Percentiles rank a stretch among this genome's conserved stretches.
Evolutionary conservation across 2,888 invertebrate species (phyloP).

Genomic region (Pandemis heparana): DNA sequence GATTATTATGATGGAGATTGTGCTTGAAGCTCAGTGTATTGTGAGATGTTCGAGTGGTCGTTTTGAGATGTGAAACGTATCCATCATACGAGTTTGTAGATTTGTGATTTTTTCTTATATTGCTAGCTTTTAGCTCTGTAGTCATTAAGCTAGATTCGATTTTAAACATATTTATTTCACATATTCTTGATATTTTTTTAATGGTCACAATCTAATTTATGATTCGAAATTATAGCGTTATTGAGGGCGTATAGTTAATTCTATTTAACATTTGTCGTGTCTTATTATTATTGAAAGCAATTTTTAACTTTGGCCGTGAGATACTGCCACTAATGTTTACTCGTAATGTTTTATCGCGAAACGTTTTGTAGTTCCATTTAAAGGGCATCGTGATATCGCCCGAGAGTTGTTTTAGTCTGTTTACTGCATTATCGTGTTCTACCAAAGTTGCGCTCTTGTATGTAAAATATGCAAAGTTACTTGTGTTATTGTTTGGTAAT

Average conservation of each 20-base stretch:
- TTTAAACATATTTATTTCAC: slow-evolving; percentile 73
- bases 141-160: slow-evolving; percentile 81
- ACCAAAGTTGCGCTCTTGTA: neutral
- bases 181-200: slow-evolving; percentile 56
- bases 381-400: slow-evolving; percentile 33
- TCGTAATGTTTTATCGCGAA: slow-evolving; percentile 31
- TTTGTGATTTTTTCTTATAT: slow-evolving; percentile 81
- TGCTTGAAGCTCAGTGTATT: slow-evolving; percentile 70
- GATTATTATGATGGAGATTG: slow-evolving; percentile 75
- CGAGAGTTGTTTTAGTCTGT: slow-evolving; percentile 23
- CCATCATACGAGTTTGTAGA: slow-evolving; percentile 67
- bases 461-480: slow-evolving; percentile 8
- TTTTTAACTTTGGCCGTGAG: slow-evolving; percentile 45
- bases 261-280: slow-evolving; percentile 32
- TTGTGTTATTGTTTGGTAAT: slow-evolving; percentile 18
- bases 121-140: slow-evolving; percentile 79
- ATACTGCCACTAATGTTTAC: slow-evolving; percentile 58
- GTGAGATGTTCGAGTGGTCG: slow-evolving; percentile 68
- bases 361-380: slow-evolving; percentile 25
- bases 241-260: slow-evolving; percentile 20
- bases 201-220: slow-evolving; percentile 68
- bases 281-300: slow-evolving; percentile 33
- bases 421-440: slow-evolving; percentile 36
- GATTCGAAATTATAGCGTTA: slow-evolving; percentile 36
- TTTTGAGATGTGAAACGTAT: slow-evolving; percentile 72